Base-by-base conservation (phyloP, 2,888 invertebrate species). In the Hirtodrosophila confusa region DNA sequence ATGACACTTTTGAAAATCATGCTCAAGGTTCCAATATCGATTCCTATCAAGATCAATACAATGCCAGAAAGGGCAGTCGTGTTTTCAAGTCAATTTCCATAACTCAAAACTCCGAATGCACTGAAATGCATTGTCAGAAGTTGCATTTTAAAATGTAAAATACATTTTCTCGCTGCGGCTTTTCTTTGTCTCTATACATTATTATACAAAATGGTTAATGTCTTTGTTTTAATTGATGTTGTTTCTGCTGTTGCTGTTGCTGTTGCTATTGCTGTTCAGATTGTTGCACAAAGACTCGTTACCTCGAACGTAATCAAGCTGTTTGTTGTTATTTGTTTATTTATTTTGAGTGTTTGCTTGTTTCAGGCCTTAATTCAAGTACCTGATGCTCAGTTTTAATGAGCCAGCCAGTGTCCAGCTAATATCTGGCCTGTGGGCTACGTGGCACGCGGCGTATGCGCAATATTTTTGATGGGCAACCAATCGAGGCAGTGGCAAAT, bases 161-260 rank as follows among this genome's bases (percentile, higher is more conserved):
- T 40, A 37, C 39, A 48, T 56, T 58, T 64, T 44, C 36, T 41
- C 41, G 12, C 17, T 45, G 33, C 3, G 44, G 56, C 63, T 69
- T 69, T 69, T 48, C 66, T 54, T 72, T 65, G 73, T 71, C 48
- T 55, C 17, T 35, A 2, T 17, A 17, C n/a, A n/a, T n/a, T n/a
- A n/a, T 51, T 60, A 7, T 40, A 54, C 49, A 63, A 72, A 75
- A 43, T 53, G 57, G 17, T 56, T 53, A 54, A 77, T 57, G 73
- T 57, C 61, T 72, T 66, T 51, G 78, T 66, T 77, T 73, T 73
- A 72, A 73, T 73, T 61, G 73, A 43, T 70, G 63, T 48, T 17
- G 47, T 41, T 64, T 69, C 48, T 17, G 17, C 1, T 17, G 17
- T 17, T 17, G 17, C 17, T 17, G 17, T 17, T 17, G 17, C 17